A percentile compares a stretch with the other conserved stretches of the same genome.
phyloP scores from a whole-genome alignment of 1,140 invertebrate genomes.

The Argopecten irradians region DNA sequence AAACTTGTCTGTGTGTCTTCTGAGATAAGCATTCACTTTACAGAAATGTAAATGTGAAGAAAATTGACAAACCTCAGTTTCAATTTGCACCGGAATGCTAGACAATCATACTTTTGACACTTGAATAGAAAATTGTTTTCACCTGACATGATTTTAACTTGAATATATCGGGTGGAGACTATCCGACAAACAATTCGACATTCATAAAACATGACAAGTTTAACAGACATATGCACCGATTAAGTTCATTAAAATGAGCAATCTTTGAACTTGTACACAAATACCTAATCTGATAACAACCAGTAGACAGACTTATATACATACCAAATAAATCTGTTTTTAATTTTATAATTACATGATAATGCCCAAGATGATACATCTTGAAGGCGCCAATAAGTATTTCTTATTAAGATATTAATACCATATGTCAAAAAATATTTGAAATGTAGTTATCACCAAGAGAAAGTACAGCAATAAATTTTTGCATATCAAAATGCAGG shows the following conservation, averaged over 20 bases:
- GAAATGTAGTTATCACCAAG: too few relatives aligned
- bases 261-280: neutral
- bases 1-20: neutral
- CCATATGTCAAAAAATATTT: too few relatives aligned
- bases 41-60: neutral
- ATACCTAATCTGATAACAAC: neutral
- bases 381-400: neutral
- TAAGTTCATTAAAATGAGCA: neutral
- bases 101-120: neutral
- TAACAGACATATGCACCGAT: neutral
- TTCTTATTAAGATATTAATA: too few relatives aligned
- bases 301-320: neutral
- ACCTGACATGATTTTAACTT: neutral
- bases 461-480: too few relatives aligned
- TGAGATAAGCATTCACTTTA: neutral
- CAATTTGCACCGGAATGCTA: slow-evolving; percentile 8
- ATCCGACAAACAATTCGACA: neutral
- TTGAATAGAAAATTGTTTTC: slow-evolving; percentile 23
- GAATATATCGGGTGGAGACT: neutral
- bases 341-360: neutral
- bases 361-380: neutral
- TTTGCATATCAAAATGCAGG: too few relatives aligned
- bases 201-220: neutral
- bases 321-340: too few relatives aligned
- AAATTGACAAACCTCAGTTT: neutral